Evolutionary conservation across 2,888 invertebrate species (phyloP), one percentile per base, ranked within the genome.

Genomic region (Ommatoiulus sabulosus): DNA sequence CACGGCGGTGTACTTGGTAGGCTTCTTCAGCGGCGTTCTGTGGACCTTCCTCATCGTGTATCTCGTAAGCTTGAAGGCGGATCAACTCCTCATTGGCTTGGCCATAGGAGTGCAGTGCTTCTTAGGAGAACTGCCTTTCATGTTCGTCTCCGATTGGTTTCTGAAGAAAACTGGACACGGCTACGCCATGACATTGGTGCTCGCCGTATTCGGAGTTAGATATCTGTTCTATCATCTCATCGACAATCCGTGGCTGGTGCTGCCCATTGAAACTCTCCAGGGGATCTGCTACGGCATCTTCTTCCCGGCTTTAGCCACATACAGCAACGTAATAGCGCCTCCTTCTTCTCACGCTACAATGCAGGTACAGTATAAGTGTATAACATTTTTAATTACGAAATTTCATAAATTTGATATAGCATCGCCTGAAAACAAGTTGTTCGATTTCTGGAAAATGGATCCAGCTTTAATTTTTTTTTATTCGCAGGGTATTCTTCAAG

Each of bases 1-100:
- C 91, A 93, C 96, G 91, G 96, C 97, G 92, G 93, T 97, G 84
- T 96, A 97, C 91, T 94, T 96, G 48, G 94, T 97, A 91, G 97
- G 97, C 89, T 96, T 96, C 91, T 95, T 96, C 92, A 97, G 96
- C 95, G 97, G 97, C 48, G 97, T 97, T 92, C 96, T 97, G 89
- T 97, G 97, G 92, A 96, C 96, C 20, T 92, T 92, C 90, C 90
- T 92, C 90, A 93, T 90, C 92, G 96, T 96, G 95, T 95, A 95
- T 89, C 93, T 96, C 63, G 91, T 92, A 17, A 94, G 94, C 87
- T 91, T 95, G 90, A 93, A 94, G 90, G 94, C 95, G 48, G 92
- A 93, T 88, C 93, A 94, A 86, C 92, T 95, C n/a, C 92, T 95
- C 84, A 94, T 96, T 89, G 96, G 96, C 0, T 93, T 96, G 87